Evolutionary conservation across 1,140 invertebrate species (phyloP).

Genomic region (Augochlora pura): DNA sequence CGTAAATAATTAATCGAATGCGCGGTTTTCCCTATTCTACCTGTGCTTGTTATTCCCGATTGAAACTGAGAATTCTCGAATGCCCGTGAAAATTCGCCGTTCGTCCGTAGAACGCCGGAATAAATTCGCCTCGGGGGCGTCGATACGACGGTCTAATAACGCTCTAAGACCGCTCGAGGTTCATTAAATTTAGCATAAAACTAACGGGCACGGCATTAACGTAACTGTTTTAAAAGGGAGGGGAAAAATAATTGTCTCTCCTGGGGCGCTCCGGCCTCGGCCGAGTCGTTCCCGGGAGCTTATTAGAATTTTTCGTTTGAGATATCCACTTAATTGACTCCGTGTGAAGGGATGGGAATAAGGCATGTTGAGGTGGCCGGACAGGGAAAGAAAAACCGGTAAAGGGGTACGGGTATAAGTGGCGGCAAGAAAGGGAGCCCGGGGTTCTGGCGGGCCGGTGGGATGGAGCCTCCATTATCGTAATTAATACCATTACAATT

Average conservation of each 20-base stretch:
- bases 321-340: slow-evolving; percentile 69
- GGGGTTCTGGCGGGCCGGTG: not conserved
- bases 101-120: not conserved
- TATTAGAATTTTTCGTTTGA: slow-evolving; percentile 71
- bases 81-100: not conserved
- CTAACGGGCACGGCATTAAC: slow-evolving; percentile 33
- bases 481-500: slow-evolving; percentile 78
- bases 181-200: slow-evolving; percentile 44
- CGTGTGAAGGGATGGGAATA: slow-evolving; percentile 52
- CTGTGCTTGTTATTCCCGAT: too few relatives aligned
- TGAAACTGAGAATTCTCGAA: too few relatives aligned
- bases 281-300: slow-evolving; percentile 41
- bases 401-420: slow-evolving; percentile 32
- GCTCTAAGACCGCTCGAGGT: slow-evolving; percentile 11
- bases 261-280: not conserved
- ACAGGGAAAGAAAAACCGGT: slow-evolving; percentile 2
- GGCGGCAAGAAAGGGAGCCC: not conserved
- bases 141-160: slow-evolving; percentile 15
- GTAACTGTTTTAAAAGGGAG: slow-evolving; percentile 20
- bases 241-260: slow-evolving; percentile 42
- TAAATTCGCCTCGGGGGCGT: not conserved
- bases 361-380: slow-evolving; percentile 36
- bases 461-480: slow-evolving; percentile 71
- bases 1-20: too few relatives aligned
- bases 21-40: too few relatives aligned